Base-by-base conservation (phyloP, 1,140 invertebrate species). In the Drosophila ananassae region DNA sequence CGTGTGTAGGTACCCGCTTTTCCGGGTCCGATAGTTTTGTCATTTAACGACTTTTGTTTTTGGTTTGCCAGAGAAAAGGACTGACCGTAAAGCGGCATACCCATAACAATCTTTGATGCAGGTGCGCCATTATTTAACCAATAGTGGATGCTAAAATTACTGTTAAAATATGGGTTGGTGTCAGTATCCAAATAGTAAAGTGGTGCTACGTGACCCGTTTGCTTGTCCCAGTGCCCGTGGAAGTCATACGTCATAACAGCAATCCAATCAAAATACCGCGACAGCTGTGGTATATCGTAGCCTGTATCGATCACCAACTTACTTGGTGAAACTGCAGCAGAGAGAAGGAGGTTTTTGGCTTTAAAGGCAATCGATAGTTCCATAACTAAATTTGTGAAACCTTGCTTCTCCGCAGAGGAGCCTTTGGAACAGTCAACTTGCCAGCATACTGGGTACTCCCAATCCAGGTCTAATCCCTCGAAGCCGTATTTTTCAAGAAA, bases 201-300 rank as follows among this genome's bases (percentile, higher is more conserved):
- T 0, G 97, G 97, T 1, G 97, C 95, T 2, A 97, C 95, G 83
- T 98, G 97, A 7, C 97, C 97, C 1, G 97, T 98, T 79, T 95
- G 95, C 81, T 97, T 97, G 82, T 98, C 97, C 97, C 97, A 98
- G 77, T 97, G 95, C 0, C 97, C 97, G 77, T 98, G 97, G 81
- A 95, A 98, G 87, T 98, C 97, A 81, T 98, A 98, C 0, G 95
- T 95, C 97, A 98, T 98, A 0, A 98, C 94, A 2, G 96, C 95
- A 75, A 98, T 97, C 95, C 96, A 97, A 90, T 97, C 96, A 55
- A 97, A 93, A 84, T 96, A 95, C 17, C 93, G 92, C 0, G 94
- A 94, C 2, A 97, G 79, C 2, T 92, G 91, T 2, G 95, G 95
- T 0, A 97, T 94, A 78, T 97, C 95, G 80, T 97, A 97, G 7